Conservation (phyloP, 2,888 invertebrate species). For the Anthoptus insignis region DNA sequence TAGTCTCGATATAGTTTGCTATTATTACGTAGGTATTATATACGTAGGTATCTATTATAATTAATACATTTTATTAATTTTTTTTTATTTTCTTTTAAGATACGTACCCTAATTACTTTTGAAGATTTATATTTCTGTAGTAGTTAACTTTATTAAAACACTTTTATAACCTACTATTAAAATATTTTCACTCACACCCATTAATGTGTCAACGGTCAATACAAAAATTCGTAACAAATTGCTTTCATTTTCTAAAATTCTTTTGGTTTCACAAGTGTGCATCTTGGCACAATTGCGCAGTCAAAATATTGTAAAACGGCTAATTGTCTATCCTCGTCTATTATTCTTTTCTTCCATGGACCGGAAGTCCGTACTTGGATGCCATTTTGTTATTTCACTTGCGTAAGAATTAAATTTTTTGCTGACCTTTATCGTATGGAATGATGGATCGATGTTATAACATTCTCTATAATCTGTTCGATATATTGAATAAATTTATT, state of each 20-base stretch:
- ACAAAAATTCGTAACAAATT: constrained; percentile 16
- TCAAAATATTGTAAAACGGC: constrained; percentile 76
- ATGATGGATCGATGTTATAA: constrained; percentile 65
- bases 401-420: constrained; percentile 55
- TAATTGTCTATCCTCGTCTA: constrained; percentile 61
- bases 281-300: constrained; percentile 56
- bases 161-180: background rate
- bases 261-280: constrained; percentile 70
- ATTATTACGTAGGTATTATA: no score
- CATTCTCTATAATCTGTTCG: constrained; percentile 53
- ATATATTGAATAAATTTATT: constrained; percentile 34
- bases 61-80: no score
- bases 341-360: constrained; percentile 53
- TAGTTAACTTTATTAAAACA: no score
- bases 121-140: no score
- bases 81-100: no score
- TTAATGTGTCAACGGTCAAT: constrained; percentile 37
- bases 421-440: constrained; percentile 42
- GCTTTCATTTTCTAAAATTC: constrained; percentile 64
- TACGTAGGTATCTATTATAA: no score
- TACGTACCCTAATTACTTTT: no score
- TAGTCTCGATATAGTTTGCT: no score
- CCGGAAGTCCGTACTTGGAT: constrained; percentile 72
- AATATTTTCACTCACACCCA: constrained; percentile 42
- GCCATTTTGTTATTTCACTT: constrained; percentile 46